Evolutionary conservation across 2,888 invertebrate genomes (phyloP).

Genomic region (Papilio demoleus): DNA sequence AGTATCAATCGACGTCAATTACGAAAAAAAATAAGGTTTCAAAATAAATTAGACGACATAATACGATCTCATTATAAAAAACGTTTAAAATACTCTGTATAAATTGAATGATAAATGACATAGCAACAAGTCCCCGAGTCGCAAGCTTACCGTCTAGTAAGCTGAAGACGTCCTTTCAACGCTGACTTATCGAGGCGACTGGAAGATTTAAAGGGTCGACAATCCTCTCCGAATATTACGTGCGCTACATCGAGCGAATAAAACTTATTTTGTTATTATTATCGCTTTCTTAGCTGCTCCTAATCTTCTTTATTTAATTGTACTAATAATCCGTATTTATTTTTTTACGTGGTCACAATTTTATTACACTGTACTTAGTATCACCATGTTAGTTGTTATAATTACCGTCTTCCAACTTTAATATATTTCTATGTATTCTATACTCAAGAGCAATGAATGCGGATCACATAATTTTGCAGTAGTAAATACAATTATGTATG

Average conservation of each 20-base stretch:
- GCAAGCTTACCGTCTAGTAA: constrained; percentile 34
- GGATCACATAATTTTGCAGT: no score
- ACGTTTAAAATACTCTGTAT: constrained; percentile 9
- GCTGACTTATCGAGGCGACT: constrained; percentile 39
- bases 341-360: no score
- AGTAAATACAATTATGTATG: no score
- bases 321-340: neutral
- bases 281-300: constrained; percentile 20
- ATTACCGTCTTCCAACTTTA: no score
- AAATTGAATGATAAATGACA: constrained; percentile 32
- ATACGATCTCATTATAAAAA: constrained; percentile 23
- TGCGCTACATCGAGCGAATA: constrained; percentile 32
- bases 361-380: no score
- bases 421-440: no score
- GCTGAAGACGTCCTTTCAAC: constrained; percentile 37
- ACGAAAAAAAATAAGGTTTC: neutral
- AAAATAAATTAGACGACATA: constrained; percentile 2
- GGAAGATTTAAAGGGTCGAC: constrained; percentile 39
- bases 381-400: no score
- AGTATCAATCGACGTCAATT: no score
- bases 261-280: constrained; percentile 39
- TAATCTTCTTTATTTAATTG: constrained; percentile 5
- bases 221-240: constrained; percentile 38
- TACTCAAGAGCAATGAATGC: no score
- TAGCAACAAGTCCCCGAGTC: constrained; percentile 34